Evolutionary conservation across 2,113 vertebrate species (phyloP), one percentile per base, ranked within the genome.

Genomic region (Heterotilapia buettikoferi): DNA sequence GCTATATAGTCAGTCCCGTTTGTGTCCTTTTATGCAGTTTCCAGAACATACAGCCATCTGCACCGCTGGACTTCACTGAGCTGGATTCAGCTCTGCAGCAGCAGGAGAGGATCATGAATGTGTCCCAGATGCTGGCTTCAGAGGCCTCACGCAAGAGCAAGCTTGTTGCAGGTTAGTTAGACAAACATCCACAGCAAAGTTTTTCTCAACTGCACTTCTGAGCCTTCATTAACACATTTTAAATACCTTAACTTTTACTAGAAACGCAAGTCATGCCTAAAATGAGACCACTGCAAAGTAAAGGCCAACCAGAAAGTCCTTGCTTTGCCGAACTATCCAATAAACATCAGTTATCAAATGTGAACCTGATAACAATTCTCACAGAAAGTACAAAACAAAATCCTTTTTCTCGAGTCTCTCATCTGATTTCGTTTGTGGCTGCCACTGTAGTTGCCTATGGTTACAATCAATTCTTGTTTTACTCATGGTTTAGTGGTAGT

Each of bases 81-180:
- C 95, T 98, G 94, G 97, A 98, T 95, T 94, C 95, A 0, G 97
- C 96, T 88, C 94, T 98, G 29, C 97, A 98, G 90, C 97, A 98
- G 90, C 98, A 98, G 95, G 97, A 99, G 92, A 97, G 97, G 89
- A 98, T 99, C 96, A 98, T 98, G 97, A 97, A 93, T 68, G 97
- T 98, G 88, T 99, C 98, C 87, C 97, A 97, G 0, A 95, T 97
- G 5, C 94, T 99, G 92, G 98, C 98, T 88, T 98, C 97, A 1
- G 98, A 99, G 96, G 98, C 98, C 71, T 99, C 98, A 9, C 97
- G 97, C 92, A 98, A 97, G 91, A 98, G 98, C 97, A 98, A 97
- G 94, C 97, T 98, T 92, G 97, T 98, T 6, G 97, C 98, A 97
- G 98, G 98, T 99, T 84, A 96, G 97, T 76, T 9, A 43, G 21